Percentiles rank a stretch among this genome's conserved stretches.
phyloP scores from a whole-genome alignment of 2,888 invertebrate genomes.

The Halictus quadricinctus region DNA sequence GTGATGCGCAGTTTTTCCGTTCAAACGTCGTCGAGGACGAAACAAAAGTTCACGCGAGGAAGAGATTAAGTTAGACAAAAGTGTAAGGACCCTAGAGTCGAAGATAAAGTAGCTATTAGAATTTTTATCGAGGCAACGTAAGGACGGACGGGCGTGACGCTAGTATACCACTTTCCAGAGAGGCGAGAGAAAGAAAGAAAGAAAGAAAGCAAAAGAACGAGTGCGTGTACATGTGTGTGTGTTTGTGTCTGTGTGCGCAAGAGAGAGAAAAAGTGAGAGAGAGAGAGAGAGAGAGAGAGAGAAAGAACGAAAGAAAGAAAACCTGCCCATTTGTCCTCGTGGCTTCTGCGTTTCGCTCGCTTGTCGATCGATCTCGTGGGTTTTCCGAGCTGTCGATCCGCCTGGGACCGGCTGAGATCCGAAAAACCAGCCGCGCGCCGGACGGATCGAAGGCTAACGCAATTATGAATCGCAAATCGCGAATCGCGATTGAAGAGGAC shows the following conservation, averaged over 20 bases:
- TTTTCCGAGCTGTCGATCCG: slow-evolving; percentile 40
- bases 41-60: slow-evolving; percentile 63
- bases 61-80: slow-evolving; percentile 57
- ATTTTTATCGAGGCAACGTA: slow-evolving; percentile 67
- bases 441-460: slow-evolving; percentile 6
- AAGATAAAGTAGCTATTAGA: slow-evolving; percentile 68
- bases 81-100: slow-evolving; percentile 61
- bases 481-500: neutral
- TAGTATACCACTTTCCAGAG: slow-evolving; percentile 54
- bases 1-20: slow-evolving; percentile 59
- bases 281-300: slow-evolving; percentile 14
- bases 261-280: neutral
- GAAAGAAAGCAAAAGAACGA: slow-evolving; percentile 7
- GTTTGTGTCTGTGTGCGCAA: neutral
- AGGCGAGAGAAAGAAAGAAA: slow-evolving; percentile 1
- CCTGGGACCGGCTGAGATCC: neutral
- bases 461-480: neutral
- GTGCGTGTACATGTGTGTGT: neutral
- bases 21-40: slow-evolving; percentile 66
- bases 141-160: slow-evolving; percentile 64
- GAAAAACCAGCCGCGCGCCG: neutral
- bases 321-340: slow-evolving; percentile 39
- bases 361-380: slow-evolving; percentile 25
- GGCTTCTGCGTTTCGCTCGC: slow-evolving; percentile 42
- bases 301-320: neutral